Percentiles rank a stretch among this genome's conserved stretches.
phyloP scores from a whole-genome alignment of 2,888 invertebrate species.

The Nomada flava region DNA sequence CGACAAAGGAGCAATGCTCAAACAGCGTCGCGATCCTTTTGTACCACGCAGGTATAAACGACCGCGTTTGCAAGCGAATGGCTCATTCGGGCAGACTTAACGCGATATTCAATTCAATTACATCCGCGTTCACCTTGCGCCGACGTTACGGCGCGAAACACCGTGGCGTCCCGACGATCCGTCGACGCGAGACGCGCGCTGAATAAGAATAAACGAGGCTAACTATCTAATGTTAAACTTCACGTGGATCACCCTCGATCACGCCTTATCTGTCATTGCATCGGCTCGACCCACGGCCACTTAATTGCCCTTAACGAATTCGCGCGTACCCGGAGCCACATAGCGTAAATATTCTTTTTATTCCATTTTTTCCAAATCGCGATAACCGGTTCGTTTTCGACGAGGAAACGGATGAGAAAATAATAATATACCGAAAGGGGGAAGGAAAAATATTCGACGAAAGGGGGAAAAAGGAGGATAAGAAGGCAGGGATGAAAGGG shows the following conservation, averaged over 20 bases:
- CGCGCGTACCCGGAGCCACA: background rate
- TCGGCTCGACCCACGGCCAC: conserved; percentile 40
- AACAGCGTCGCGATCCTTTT: background rate
- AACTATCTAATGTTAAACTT: conserved; percentile 34
- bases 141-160: conserved; percentile 11
- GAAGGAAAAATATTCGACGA: no score
- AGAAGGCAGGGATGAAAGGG: background rate
- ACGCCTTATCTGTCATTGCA: conserved; percentile 47
- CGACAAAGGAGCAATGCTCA: background rate
- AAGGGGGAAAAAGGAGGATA: background rate
- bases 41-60: background rate
- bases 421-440: no score
- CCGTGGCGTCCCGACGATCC: conserved; percentile 20
- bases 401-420: no score
- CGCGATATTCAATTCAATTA: conserved; percentile 55
- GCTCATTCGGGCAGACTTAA: background rate
- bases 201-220: conserved; percentile 51
- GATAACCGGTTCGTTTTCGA: background rate
- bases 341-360: no score
- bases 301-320: conserved; percentile 50
- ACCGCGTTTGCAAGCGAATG: conserved; percentile 12
- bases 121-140: conserved; percentile 13
- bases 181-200: conserved; percentile 20
- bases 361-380: background rate
- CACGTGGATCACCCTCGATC: conserved; percentile 47